These are phyloP conservation scores for Carassius auratus DNA, from an alignment of 2,113 vertebrate species.

Conservation along the genomic window DNA sequence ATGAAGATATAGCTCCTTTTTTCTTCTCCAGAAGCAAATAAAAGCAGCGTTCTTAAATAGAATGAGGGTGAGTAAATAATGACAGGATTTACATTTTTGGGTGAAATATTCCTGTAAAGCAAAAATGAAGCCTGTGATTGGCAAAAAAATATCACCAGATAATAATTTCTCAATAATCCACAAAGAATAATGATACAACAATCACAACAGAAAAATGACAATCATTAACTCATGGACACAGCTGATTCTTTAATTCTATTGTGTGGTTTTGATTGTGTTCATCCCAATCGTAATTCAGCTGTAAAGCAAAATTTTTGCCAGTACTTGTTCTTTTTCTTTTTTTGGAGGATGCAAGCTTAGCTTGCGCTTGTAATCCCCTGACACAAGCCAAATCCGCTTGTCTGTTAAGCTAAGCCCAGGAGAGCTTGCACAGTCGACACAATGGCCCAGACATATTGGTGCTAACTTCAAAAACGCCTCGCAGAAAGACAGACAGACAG, in stretches of 20 bases:
- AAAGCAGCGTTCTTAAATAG: background rate
- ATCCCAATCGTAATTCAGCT: slow-evolving; percentile 26
- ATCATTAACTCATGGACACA: background rate
- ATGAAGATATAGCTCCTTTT: background rate
- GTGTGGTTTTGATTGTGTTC: slow-evolving; percentile 20
- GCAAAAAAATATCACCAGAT: background rate
- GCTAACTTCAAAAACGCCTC: slow-evolving; percentile 51
- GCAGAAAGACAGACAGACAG: slow-evolving; percentile 28
- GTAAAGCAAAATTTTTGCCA: slow-evolving; percentile 29
- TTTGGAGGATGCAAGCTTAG: slow-evolving; percentile 44
- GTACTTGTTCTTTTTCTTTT: slow-evolving; percentile 34
- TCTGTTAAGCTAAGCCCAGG: slow-evolving; percentile 61
- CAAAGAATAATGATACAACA: background rate
- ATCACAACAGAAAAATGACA: background rate
- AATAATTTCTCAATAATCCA: background rate
- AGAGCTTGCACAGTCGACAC: slow-evolving; percentile 58
- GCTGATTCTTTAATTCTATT: background rate
- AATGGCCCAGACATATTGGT: slow-evolving; percentile 54
- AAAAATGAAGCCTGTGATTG: background rate
- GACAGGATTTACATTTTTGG: too few species aligned
- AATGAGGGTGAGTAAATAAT: background rate
- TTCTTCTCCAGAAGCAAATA: background rate
- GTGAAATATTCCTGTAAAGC: background rate
- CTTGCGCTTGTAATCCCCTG: slow-evolving; percentile 54
- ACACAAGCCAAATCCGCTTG: slow-evolving; percentile 60